Percentiles rank a stretch among this genome's conserved stretches.
Conservation (phyloP, 2,797 vertebrate genomes). For the Pogonophryne albipinna region DNA sequence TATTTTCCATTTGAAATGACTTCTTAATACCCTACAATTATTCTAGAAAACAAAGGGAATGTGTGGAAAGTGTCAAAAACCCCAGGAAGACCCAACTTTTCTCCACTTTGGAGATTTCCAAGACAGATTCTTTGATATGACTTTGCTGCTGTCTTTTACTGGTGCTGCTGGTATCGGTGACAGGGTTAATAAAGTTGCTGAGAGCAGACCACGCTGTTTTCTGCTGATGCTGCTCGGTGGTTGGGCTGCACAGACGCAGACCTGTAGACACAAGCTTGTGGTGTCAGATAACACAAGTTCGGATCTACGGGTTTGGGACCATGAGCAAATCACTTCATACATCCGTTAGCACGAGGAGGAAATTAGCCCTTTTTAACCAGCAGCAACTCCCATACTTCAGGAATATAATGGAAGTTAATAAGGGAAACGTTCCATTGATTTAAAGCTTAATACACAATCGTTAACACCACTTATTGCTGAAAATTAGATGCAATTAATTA, state of each 20-base stretch:
- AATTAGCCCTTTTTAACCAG: conserved; percentile 3
- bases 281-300: conserved; percentile 92
- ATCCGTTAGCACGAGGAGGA: conserved; percentile 24
- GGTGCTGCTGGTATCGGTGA: neutral
- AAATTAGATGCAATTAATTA: conserved; percentile 35
- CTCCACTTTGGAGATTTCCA: neutral
- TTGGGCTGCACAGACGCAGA: conserved; percentile 90
- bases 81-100: neutral
- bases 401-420: neutral
- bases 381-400: neutral
- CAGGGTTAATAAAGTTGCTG: conserved; percentile 28
- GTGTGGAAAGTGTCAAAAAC: conserved; percentile 2
- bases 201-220: conserved; percentile 21
- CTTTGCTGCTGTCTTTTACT: neutral
- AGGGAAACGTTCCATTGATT: neutral
- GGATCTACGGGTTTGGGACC: conserved; percentile 96
- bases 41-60: neutral
- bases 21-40: conserved; percentile 3
- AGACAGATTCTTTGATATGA: neutral
- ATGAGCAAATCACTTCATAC: conserved; percentile 80
- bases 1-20: conserved; percentile 16
- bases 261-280: conserved; percentile 97
- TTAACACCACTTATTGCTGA: conserved; percentile 21
- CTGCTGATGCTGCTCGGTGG: conserved; percentile 54
- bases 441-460: neutral